Percentiles rank a stretch among this genome's conserved stretches.
Conservation (phyloP, 2,888 invertebrate species). For the Dilophus febrilis region DNA sequence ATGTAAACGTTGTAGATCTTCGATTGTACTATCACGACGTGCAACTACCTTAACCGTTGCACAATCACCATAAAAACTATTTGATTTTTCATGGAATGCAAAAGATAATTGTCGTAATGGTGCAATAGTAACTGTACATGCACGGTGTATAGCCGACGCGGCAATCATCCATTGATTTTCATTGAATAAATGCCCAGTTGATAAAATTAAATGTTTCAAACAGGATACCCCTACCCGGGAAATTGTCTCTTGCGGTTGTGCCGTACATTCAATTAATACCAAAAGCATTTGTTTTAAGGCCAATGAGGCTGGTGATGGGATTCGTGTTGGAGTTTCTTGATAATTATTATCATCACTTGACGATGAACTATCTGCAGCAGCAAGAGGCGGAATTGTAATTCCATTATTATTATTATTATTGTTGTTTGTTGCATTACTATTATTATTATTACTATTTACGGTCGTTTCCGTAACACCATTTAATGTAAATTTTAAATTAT, state of each 20-base stretch:
- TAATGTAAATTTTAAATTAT: conserved; percentile 26
- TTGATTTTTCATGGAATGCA: conserved; percentile 80
- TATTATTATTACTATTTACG: conserved; percentile 14
- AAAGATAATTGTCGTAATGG: conserved; percentile 75
- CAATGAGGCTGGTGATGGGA: conserved; percentile 49
- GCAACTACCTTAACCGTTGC: conserved; percentile 90
- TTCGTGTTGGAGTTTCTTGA: conserved; percentile 25
- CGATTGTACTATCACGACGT: conserved; percentile 65
- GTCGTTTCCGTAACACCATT: conserved; percentile 8
- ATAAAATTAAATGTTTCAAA: conserved; percentile 67
- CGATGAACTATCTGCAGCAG: conserved; percentile 20
- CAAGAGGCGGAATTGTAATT: conserved; percentile 19
- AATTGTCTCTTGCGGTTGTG: conserved; percentile 77
- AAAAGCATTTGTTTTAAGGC: conserved; percentile 72
- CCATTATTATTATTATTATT: conserved; percentile 18
- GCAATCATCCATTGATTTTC: conserved; percentile 76
- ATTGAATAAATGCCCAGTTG: conserved; percentile 65
- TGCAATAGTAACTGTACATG: conserved; percentile 71
- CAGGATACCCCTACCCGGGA: conserved; percentile 86
- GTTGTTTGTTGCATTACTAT: conserved; percentile 23
- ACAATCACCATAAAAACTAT: conserved; percentile 85
- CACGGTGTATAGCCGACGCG: conserved; percentile 63
- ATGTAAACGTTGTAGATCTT: conserved; percentile 68
- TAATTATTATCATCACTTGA: conserved; percentile 26
- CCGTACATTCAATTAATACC: conserved; percentile 78